phyloP scores from a whole-genome alignment of 2,113 vertebrate species.

The Myocastor coypus region DNA sequence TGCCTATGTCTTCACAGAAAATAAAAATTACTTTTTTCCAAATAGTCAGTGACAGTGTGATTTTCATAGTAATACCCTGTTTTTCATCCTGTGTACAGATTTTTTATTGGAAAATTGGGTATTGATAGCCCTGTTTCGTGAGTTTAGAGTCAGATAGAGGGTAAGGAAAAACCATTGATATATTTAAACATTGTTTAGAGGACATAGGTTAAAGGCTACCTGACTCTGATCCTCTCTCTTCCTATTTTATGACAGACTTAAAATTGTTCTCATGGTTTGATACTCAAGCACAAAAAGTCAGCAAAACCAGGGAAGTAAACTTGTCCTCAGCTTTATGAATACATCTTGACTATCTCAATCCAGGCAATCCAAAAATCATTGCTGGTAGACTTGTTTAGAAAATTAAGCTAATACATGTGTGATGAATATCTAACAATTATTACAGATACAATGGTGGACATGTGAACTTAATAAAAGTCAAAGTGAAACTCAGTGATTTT shows the following conservation, averaged over 20 bases:
- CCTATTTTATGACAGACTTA: background rate
- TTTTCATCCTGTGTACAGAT: constrained; percentile 23
- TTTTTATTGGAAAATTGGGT: constrained; percentile 23
- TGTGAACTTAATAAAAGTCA: background rate
- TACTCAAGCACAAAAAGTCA: background rate
- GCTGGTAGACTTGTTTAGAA: background rate
- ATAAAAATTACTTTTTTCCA: background rate
- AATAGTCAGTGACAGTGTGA: background rate
- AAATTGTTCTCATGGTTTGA: constrained; percentile 1
- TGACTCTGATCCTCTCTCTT: background rate
- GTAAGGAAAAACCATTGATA: background rate
- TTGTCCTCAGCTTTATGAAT: background rate
- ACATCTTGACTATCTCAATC: background rate
- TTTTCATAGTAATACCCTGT: background rate
- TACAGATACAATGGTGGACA: background rate
- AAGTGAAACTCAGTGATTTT: background rate
- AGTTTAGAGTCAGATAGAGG: background rate
- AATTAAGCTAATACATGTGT: constrained; percentile 45
- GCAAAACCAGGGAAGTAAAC: background rate
- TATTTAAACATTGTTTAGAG: background rate
- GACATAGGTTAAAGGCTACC: background rate
- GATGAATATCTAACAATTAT: background rate
- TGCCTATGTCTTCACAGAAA: background rate
- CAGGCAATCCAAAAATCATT: constrained; percentile 34
- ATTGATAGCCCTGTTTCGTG: background rate